Base-by-base conservation (phyloP, 2,888 invertebrate species). In the Diplolepis rosae region DNA sequence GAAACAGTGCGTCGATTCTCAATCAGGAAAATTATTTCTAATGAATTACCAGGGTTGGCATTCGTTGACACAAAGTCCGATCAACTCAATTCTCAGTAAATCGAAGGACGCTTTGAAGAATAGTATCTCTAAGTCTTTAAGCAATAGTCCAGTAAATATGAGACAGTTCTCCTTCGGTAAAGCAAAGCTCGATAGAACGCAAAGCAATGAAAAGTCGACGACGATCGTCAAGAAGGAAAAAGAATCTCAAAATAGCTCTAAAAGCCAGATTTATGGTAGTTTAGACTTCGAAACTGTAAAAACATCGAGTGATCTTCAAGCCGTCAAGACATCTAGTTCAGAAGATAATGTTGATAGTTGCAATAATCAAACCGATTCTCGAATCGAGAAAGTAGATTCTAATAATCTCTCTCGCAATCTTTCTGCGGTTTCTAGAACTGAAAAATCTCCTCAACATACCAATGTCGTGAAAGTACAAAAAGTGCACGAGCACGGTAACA, bases 81-180 rank as follows among this genome's bases (percentile, higher is more conserved):
- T 83, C n/a, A 84, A 83, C 69, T 83, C 84, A 4, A 82, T 84
- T 48, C 48, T 84, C n/a, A 80, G 77, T 54, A 80, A 79, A 78
- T 85, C 84, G 32, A 84, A 83, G 70, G 75, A 80, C 22, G 82
- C 82, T 48, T 75, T 83, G 7, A 82, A 76, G 68, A 82, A 81
- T 69, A 80, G 80, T 76, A 73, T 80, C 24, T 85, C 87, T 1
- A 87, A 84, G 61, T 87, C 87, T 0, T 69, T 87, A 27, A 82
- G 76, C 15, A 85, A 75, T 54, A 87, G 84, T 80, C 85, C 87
- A 4, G 78, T 83, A 3, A 86, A 84, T 68, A 82, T 79, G 65
- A 80, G 75, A 42, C 65, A 72, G 30, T 81, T 80, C 50, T 79
- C 71, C 50, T 85, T 84, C 48, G 76, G 75, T 4, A 75, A 75